Evolutionary conservation across 2,888 invertebrate species (phyloP), one percentile per base, ranked within the genome.

Genomic region (Philhelius pedissequus): DNA sequence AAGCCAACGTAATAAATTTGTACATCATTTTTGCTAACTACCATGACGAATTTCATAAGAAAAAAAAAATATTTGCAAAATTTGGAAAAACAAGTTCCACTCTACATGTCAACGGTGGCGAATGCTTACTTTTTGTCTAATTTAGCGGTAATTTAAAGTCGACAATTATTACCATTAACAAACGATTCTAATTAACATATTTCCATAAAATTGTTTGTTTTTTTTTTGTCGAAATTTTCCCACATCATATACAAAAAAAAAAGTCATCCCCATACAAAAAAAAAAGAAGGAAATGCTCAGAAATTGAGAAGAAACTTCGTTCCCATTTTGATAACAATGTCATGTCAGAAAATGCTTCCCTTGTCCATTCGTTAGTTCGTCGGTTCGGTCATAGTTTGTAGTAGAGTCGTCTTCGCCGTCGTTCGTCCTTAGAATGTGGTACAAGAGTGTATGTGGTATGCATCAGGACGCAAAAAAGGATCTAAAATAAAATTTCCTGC

Each of bases 331-430:
- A 83, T 83, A 83, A 79, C 83, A 83, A 83, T 79, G 79, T 79
- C 83, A 83, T 83, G 83, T 83, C 83, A 83, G 79, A 79, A 83
- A 78, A 74, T 64, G 56, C 64, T 78, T 83, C 64, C 79, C 83
- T 83, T 74, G 78, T 83, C 62, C 62, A 27, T 62, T 62, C 25
- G 58, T 62, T 62, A n/a, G 58, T 40, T 20, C 27, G n/a, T 58
- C 30, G 13, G 56, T 56, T 56, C 13, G 56, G n/a, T n/a, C n/a
- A n/a, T 18, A 56, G 32, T 56, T 52, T 15, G 15, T 52, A 27
- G 52, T 52, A 27, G 52, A 27, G 52, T 52, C 52, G 52, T 30
- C 52, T 8, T 52, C 5, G 9, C 30, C 52, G 9, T 52, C 52
- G 38, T 78, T 69, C 74, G 71, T 82, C 58, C 76, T 71, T 77